Evolutionary conservation across 2,113 vertebrate genomes (phyloP), one percentile per base, ranked within the genome.

Genomic region (Platichthys stellatus): DNA sequence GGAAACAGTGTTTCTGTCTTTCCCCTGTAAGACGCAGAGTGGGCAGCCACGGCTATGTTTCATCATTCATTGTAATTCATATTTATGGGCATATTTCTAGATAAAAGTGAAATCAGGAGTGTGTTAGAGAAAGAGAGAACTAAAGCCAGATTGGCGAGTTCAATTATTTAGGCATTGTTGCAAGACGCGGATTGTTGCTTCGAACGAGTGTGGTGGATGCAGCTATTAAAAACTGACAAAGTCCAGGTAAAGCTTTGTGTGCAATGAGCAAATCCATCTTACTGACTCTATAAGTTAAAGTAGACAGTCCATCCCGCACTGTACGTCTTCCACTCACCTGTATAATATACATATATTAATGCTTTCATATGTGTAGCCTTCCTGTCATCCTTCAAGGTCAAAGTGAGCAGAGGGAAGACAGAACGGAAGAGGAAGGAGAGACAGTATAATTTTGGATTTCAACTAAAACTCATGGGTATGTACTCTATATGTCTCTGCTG

Each of bases 341-440:
- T 60, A 63, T 4, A 24, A 18, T 49, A 31, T 67, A 59, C 66
- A 79, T 72, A 64, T 31, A 87, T 81, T 53, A 72, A 49, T 49
- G 45, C 21, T 73, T 67, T 71, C 63, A 72, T 51, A 83, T 63
- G 80, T 84, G 63, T 35, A 73, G 7, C 1, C 10, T 63, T 65
- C 64, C 35, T 63, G 69, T 73, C 31, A 63, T 63, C 24, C 35
- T 57, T 51, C 77, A 75, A 83, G 72, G 77, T 64, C 69, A 53
- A 59, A 69, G 12, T 8, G 21, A 8, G 13, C 4, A 18, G 31
- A 69, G 20, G 0, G 20, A 56, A 31, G 31, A 31, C 31, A 31
- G 31, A 31, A 31, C 6, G 6, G 31, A 0, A 43, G 35, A 62
- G 20, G 3, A 47, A 20, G 2, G n/a, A 43, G 60, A 43, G 21